Evolutionary conservation across 2,888 invertebrate genomes (phyloP), one percentile per base, ranked within the genome.

Genomic region (Lasioglossum marginatum): DNA sequence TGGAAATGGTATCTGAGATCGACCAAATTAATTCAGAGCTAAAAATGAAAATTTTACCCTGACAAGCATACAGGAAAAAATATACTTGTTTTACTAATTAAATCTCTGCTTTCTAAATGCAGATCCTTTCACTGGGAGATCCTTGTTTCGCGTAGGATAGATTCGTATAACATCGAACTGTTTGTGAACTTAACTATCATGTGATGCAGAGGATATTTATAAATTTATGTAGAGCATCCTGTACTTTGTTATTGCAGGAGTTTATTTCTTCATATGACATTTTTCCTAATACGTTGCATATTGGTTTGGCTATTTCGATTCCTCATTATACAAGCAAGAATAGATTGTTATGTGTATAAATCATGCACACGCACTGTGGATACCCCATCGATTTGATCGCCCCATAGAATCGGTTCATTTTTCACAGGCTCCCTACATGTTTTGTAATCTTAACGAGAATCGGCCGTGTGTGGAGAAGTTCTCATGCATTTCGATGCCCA

Each of bases 401-500:
- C 23, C 48, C 23, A 10, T 37, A 27, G 72, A 10, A 34, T 48
- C 19, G 45, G 57, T 48, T 57, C 52, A 68, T 48, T 77, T 83
- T 45, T 34, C 14, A 43, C 4, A 34, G 27, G 16, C 60, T 16
- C 43, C 48, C 4, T 71, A 43, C 16, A 27, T 48, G 16, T 82
- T 37, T 45, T 27, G 34, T 52, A 63, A 76, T 52, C 82, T 48
- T 77, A 45, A 77, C 68, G 37, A 75, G 74, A 77, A 74, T 77
- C 81, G 52, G 4, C 23, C 43, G 43, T 45, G 23, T 34, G 68
- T 23, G 45, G 68, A 40, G 43, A 79, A 76, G 43, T 34, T n/a
- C 27, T 66, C 60, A 23, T 43, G 60, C 60, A 74, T 82, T 81
- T 82, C 43, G 40, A n/a, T 57, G 19, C 8, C 14, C n/a, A 4